Evolutionary conservation across 2,888 invertebrate genomes (phyloP).

Genomic region (Biston stratarius): DNA sequence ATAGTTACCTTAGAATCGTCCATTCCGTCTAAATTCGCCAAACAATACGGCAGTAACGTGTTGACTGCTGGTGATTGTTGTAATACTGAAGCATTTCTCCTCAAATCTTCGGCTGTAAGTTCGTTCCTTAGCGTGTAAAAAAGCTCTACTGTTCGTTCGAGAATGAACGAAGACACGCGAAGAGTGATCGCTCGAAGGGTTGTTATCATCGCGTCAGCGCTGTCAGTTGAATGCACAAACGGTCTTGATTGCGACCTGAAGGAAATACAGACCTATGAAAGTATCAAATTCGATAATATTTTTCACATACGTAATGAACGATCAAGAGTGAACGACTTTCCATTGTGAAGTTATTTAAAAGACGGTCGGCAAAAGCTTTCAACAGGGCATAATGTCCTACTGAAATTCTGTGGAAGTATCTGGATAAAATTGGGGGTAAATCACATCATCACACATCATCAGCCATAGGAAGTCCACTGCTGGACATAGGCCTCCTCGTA

Average conservation of each 20-base stretch:
- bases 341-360: no score
- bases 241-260: slow-evolving; percentile 51
- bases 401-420: no score
- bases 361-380: no score
- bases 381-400: no score
- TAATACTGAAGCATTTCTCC: slow-evolving; percentile 66
- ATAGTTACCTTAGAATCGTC: slow-evolving; percentile 91
- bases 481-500: no score
- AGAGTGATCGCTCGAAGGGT: slow-evolving; percentile 85
- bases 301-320: no score
- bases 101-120: slow-evolving; percentile 79
- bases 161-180: slow-evolving; percentile 91
- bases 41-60: slow-evolving; percentile 92
- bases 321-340: no score
- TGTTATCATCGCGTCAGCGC: slow-evolving; percentile 60
- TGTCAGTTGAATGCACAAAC: slow-evolving; percentile 58
- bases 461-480: no score
- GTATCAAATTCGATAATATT: no score
- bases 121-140: slow-evolving; percentile 92
- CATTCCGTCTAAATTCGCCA: slow-evolving; percentile 93
- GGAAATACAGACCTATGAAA: neutral
- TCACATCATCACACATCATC: no score
- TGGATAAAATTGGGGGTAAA: no score
- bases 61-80: slow-evolving; percentile 88
- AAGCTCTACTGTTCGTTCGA: slow-evolving; percentile 92